Percentiles rank a stretch among this genome's conserved stretches.
Conservation (phyloP, 2,888 invertebrate genomes). For the Hoplodrina ambigua region DNA sequence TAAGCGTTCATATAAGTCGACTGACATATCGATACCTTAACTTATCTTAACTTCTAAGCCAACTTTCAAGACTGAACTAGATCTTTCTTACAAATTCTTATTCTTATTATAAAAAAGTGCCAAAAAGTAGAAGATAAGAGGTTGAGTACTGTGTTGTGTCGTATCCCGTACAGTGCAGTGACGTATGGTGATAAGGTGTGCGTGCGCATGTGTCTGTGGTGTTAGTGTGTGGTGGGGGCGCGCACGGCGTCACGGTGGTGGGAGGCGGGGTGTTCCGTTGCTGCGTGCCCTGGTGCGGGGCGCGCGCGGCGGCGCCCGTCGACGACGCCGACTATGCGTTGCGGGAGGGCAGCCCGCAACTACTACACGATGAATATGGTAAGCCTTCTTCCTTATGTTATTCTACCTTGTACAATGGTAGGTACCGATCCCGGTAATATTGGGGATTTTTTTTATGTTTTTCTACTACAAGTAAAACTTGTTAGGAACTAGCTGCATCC, state of each 20-base stretch:
- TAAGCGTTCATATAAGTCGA: slow-evolving; percentile 69
- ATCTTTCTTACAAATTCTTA: slow-evolving; percentile 70
- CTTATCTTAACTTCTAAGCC: slow-evolving; percentile 77
- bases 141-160: slow-evolving; percentile 25
- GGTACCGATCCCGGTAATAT: neutral
- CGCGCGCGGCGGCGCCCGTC: slow-evolving; percentile 92
- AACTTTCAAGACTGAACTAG: slow-evolving; percentile 83
- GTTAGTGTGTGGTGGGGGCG: slow-evolving; percentile 65
- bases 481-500: neutral
- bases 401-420: neutral
- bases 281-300: slow-evolving; percentile 95
- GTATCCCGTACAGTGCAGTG: slow-evolving; percentile 54
- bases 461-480: neutral
- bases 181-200: slow-evolving; percentile 60
- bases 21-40: slow-evolving; percentile 83
- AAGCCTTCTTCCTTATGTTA: slow-evolving; percentile 63
- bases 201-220: slow-evolving; percentile 57
- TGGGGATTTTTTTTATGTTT: neutral
- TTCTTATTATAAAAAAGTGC: slow-evolving; percentile 68
- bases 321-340: slow-evolving; percentile 90
- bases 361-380: slow-evolving; percentile 82
- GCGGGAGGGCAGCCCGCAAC: slow-evolving; percentile 84
- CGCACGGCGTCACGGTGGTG: slow-evolving; percentile 92
- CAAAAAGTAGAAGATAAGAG: slow-evolving; percentile 62
- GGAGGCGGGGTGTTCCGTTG: slow-evolving; percentile 95